Percentiles rank a stretch among this genome's conserved stretches.
Conservation (phyloP, 1,140 invertebrate species). For the Homalodisca vitripennis region DNA sequence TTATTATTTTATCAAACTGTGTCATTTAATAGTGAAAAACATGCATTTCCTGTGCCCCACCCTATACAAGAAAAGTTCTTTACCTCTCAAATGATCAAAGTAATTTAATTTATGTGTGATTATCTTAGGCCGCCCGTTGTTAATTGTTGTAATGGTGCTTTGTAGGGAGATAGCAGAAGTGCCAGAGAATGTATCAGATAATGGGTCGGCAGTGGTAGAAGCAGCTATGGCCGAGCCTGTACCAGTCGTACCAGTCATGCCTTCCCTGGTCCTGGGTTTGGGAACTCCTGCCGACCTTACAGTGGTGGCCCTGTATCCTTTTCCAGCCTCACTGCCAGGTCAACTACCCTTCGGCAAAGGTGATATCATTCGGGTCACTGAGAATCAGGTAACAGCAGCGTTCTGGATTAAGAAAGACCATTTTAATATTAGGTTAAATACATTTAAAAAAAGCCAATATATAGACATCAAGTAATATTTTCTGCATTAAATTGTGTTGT, state of each 20-base stretch:
- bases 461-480: no score
- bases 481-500: no score
- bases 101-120: no score
- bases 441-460: no score
- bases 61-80: no score
- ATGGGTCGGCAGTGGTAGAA: constrained; percentile 44
- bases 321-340: constrained; percentile 63
- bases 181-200: constrained; percentile 63
- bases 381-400: constrained; percentile 58
- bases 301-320: constrained; percentile 62
- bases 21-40: no score
- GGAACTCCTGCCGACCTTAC: constrained; percentile 50
- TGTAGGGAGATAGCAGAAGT: constrained; percentile 68
- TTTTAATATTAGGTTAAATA: no score
- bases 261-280: constrained; percentile 45
- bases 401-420: no score
- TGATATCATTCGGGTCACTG: constrained; percentile 62
- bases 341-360: constrained; percentile 69
- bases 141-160: neutral
- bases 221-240: constrained; percentile 24
- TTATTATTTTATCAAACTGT: no score
- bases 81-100: no score
- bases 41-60: no score
- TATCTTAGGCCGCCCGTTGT: no score
- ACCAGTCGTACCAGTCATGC: constrained; percentile 45